Base-by-base conservation (phyloP, 2,888 invertebrate genomes). In the Athripsodes cinereus region DNA sequence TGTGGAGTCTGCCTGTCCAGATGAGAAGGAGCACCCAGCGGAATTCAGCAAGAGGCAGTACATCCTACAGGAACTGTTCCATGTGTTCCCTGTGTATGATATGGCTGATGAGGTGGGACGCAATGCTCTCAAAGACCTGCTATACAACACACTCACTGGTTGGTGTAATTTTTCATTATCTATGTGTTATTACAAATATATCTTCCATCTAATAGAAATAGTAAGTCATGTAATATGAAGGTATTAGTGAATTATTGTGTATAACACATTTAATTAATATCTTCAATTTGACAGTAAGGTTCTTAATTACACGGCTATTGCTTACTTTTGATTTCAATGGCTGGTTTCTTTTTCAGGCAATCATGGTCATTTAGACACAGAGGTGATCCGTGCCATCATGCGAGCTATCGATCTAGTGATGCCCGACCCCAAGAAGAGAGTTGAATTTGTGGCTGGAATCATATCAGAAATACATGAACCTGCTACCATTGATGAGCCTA, bases 381-480 rank as follows among this genome's bases (percentile, higher is more conserved):
- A 76, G 20, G 75, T 77, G 48, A 71, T 79, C 16, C 72, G 75
- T 11, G 74, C 75, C 1, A 72, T 77, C 62, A 77, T 77, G 13
- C 68, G 68, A 0, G 75, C 76, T 0, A 64, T 79, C 1, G 74
- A 75, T 51, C 64, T 76, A 52, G 75, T 77, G 0, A 66, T 77
- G 1, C 71, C 75, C 0, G 78, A 78, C 2, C 71, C 76, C 51
- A 66, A 73, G 0, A 68, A 68, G 1, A 74, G 83, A 2, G 70
- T 84, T 61, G 76, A 76, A 57, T 71, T 80, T 57, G 68, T 84
- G 44, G 75, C 74, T 22, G 81, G 81, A 40, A 73, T 81, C 2
- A 74, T 85, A 44, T 72, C 79, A 1, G 77, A 83, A 5, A 72
- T 85, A 47, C 70, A 81, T 0, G 82, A 84, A 64, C 81, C 83